Evolutionary conservation across 2,888 invertebrate genomes (phyloP).

Genomic region (Netelia fuscicornis): DNA sequence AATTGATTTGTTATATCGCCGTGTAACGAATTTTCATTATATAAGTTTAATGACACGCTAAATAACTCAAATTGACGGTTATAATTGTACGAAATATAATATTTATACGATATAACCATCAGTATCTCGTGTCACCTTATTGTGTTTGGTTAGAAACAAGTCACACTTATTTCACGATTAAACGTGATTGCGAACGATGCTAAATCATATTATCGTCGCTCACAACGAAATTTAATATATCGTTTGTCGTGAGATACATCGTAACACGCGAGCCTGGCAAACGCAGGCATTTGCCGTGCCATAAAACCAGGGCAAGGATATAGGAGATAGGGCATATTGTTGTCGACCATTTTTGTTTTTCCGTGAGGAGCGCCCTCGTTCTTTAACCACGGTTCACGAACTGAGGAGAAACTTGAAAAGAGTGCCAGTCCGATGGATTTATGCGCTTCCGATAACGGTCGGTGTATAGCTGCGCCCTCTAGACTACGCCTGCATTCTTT

Average conservation of each 20-base stretch:
- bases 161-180: slow-evolving; percentile 74
- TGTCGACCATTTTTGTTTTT: slow-evolving; percentile 83
- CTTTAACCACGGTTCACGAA: neutral
- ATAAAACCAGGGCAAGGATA: slow-evolving; percentile 81
- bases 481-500: too few species aligned
- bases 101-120: neutral
- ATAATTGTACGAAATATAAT: slow-evolving; percentile 76
- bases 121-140: slow-evolving; percentile 74
- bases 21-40: slow-evolving; percentile 74
- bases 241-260: slow-evolving; percentile 80
- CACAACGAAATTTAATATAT: slow-evolving; percentile 79
- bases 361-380: slow-evolving; percentile 79
- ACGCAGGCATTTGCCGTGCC: slow-evolving; percentile 82
- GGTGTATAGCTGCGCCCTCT: too few species aligned
- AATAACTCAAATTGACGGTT: slow-evolving; percentile 75
- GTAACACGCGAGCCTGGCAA: slow-evolving; percentile 79
- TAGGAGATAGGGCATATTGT: slow-evolving; percentile 81
- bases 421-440: too few species aligned
- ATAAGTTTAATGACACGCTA: slow-evolving; percentile 78
- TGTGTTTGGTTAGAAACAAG: slow-evolving; percentile 77
- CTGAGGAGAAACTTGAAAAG: too few species aligned
- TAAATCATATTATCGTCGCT: slow-evolving; percentile 74
- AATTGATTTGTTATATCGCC: slow-evolving; percentile 12
- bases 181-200: slow-evolving; percentile 74
- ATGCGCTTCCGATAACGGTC: too few species aligned